Percentiles rank a stretch among this genome's conserved stretches.
phyloP scores from a whole-genome alignment of 2,113 vertebrate genomes.

The Paratilapia polleni region DNA sequence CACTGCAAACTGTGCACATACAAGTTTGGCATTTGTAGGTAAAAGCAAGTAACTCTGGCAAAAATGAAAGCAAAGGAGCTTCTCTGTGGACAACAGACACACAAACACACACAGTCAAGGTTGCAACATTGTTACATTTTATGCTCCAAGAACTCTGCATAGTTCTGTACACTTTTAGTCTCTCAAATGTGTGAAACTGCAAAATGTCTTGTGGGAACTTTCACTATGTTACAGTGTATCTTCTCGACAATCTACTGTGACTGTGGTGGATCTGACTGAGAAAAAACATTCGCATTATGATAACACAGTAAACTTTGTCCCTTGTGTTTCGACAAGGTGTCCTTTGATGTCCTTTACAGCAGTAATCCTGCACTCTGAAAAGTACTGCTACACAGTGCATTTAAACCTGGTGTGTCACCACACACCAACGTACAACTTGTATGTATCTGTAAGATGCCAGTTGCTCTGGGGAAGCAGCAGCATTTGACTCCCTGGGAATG shows the following conservation, averaged over 20 bases:
- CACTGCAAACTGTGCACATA: rapidly evolving
- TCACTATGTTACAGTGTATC: not conserved
- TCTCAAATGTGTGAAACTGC: not conserved
- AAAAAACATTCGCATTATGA: not conserved
- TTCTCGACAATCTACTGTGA: not conserved
- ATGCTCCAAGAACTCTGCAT: rapidly evolving
- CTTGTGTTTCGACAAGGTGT: not conserved
- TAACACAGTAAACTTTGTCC: not conserved
- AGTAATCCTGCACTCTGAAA: not conserved
- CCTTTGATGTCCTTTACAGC: not conserved
- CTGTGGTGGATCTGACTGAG: not conserved
- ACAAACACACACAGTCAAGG: not conserved
- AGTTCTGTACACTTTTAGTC: not conserved
- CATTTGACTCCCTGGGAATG: not conserved
- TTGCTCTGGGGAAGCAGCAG: not conserved
- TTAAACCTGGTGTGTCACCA: not conserved
- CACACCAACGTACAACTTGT: not conserved
- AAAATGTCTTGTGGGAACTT: not conserved
- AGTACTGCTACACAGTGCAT: not conserved
- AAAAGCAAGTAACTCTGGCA: not conserved
- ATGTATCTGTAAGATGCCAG: not conserved
- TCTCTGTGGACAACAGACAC: not conserved
- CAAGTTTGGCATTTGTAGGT: not conserved
- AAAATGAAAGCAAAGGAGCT: not conserved
- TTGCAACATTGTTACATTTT: not conserved